These are phyloP conservation scores for Rana temporaria DNA, from an alignment of 2,113 vertebrate species.

Conservation along the genomic window DNA sequence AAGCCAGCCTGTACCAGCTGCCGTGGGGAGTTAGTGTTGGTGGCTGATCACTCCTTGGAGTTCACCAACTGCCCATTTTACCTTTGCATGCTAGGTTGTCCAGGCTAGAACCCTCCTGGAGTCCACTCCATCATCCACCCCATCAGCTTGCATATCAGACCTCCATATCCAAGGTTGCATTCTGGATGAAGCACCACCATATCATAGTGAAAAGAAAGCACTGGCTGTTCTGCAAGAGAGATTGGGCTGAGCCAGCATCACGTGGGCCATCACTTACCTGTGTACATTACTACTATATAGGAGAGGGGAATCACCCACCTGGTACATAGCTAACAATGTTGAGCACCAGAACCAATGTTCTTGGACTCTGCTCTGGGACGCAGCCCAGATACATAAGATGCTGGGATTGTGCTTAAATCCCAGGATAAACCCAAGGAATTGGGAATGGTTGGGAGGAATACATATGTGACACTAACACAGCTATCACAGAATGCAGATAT, in stretches of 20 bases:
- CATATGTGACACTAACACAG: too few species aligned
- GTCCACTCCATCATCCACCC: background rate
- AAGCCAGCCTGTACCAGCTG: constrained; percentile 75
- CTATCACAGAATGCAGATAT: too few species aligned
- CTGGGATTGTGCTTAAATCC: too few species aligned
- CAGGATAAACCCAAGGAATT: too few species aligned
- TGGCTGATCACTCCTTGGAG: constrained; percentile 70
- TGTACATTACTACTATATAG: background rate
- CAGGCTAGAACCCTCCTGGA: background rate
- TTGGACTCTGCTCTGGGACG: too few species aligned
- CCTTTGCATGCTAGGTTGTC: constrained; percentile 53
- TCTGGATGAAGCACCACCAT: background rate
- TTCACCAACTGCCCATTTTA: constrained; percentile 69
- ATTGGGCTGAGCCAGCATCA: too few species aligned
- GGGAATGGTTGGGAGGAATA: too few species aligned
- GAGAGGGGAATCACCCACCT: background rate
- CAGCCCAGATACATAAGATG: too few species aligned
- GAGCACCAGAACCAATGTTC: too few species aligned
- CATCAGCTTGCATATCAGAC: background rate
- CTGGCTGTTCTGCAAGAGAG: constrained; percentile 25
- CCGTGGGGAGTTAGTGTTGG: constrained; percentile 56
- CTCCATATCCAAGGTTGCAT: too few species aligned
- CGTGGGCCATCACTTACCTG: background rate
- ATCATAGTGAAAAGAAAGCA: background rate
- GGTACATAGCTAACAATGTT: background rate